Base-by-base conservation (phyloP, 1,140 invertebrate species). In the Drosophila tsacasi region DNA sequence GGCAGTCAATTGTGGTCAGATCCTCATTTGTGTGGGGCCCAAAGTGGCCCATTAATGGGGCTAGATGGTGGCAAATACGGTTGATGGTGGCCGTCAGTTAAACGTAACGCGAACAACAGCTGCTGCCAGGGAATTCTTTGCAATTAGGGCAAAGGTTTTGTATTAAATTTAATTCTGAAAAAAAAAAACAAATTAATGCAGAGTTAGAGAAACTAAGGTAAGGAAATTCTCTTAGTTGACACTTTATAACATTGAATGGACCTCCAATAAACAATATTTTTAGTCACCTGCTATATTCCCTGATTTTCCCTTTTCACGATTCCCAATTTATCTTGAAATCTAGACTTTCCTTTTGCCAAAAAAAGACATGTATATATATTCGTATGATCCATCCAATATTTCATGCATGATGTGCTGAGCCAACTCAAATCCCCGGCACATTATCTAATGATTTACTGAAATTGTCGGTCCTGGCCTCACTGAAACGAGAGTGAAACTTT, bases 1-100 rank as follows among this genome's bases (percentile, higher is more conserved):
- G 84, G 76, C 84, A 86, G 84, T 86, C 83, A 83, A 86, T 86
- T 86, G 83, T 83, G 79, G 61, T 44, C 62, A 47, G 67, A 61
- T 46, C 46, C 73, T 87, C 62, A 73, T 86, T 86, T 78, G 61
- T 65, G 67, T 79, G 83, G 60, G 66, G 65, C 66, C 81, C 77
- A 64, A 75, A 76, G 69, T 71, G 57, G 65, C n/a, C 66, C 76
- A 83, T 87, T 87, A 80, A 69, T 71, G 63, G 44, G 47, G 46
- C 58, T 47, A 69, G 63, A 37, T 47, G 35, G 40, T 50, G 19
- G 55, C 52, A 54, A 54, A 54, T 54, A 54, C 52, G 13, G 30
- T 54, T 57, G 46, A 30, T 37, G 39, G 19, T 55, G 12, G 59
- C 19, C 57, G 44, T 30, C 37, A 58, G 52, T 52, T 76, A 54